phyloP scores from a whole-genome alignment of 2,797 vertebrate genomes.

The Enteromius unitaeniatus region DNA sequence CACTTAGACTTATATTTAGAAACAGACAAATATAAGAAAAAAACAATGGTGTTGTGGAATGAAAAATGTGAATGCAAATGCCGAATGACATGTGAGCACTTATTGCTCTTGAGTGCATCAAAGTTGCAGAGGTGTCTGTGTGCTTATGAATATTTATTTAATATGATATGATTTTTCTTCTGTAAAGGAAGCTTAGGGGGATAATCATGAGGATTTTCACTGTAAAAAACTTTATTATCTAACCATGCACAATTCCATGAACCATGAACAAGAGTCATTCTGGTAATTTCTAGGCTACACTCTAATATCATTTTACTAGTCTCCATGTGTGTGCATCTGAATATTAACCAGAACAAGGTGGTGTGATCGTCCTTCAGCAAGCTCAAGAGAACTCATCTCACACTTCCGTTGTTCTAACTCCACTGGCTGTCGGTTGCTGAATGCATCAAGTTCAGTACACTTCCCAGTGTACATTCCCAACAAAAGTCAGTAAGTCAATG shows the following conservation, averaged over 20 bases:
- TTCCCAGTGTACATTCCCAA: neutral
- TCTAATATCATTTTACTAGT: neutral
- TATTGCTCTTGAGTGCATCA: conserved; percentile 7
- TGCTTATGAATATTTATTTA: neutral
- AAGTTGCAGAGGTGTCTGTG: neutral
- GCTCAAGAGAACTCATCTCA: neutral
- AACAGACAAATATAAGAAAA: conserved; percentile 4
- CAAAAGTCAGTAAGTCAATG: neutral
- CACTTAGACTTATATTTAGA: conserved; percentile 26
- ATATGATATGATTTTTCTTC: neutral
- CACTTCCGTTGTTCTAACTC: neutral
- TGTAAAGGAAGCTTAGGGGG: neutral
- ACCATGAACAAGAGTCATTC: no score
- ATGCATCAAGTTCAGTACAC: neutral
- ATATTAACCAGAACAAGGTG: neutral
- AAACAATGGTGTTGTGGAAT: neutral
- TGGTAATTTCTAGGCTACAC: neutral
- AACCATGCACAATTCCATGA: neutral
- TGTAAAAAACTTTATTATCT: neutral
- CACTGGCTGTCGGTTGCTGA: neutral
- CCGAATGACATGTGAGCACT: neutral
- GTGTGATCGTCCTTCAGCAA: neutral
- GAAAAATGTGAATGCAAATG: neutral
- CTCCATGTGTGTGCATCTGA: neutral
- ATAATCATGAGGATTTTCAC: neutral